Evolutionary conservation across 2,797 vertebrate species (phyloP), one percentile per base, ranked within the genome.

Genomic region (Chrysolophus pictus): DNA sequence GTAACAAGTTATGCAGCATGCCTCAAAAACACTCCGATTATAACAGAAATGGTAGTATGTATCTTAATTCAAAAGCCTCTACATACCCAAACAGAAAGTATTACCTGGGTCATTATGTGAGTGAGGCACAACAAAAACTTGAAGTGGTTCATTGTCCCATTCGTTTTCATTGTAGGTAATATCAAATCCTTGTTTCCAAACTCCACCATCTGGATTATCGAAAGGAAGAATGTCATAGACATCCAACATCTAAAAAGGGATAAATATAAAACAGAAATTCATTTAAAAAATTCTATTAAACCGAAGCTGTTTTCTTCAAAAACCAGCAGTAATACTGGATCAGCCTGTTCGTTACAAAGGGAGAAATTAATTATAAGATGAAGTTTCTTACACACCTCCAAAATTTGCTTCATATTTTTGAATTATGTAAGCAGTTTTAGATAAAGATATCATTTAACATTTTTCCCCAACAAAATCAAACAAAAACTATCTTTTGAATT

Each of bases 71-170:
- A 88, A 68, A 88, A 74, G 37, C 5, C 16, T 60, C 14, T 31
- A 51, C 11, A 55, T 71, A 69, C 7, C 11, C 22, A 69, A 81
- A 72, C 46, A 10, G 29, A 64, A 53, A 59, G 31, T 67, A 77
- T 97, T 97, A 99, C 99, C 99, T 77, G 99, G 98, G 96, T 99
- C 99, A 59, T 99, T 99, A 97, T 99, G 99, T 5, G 99, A 99
- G 82, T 99, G 99, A 79, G 99, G 99, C 44, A 99, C 98, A 71
- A 99, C 98, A 84, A 99, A 98, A 68, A 99, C 97, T 69, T 99
- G 98, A 89, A 99, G 98, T 0, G 98, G 98, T 84, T 98, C 97
- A 56, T 81, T 82, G 64, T 98, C 98, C 99, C 99, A 99, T 73
- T 99, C 98, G 44, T 98, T 93, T 42, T 97, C 97, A 26, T 96